A percentile compares a stretch with the other conserved stretches of the same genome.
Evolutionary conservation across 2,113 vertebrate species (phyloP).

Genomic region (Channa argus): DNA sequence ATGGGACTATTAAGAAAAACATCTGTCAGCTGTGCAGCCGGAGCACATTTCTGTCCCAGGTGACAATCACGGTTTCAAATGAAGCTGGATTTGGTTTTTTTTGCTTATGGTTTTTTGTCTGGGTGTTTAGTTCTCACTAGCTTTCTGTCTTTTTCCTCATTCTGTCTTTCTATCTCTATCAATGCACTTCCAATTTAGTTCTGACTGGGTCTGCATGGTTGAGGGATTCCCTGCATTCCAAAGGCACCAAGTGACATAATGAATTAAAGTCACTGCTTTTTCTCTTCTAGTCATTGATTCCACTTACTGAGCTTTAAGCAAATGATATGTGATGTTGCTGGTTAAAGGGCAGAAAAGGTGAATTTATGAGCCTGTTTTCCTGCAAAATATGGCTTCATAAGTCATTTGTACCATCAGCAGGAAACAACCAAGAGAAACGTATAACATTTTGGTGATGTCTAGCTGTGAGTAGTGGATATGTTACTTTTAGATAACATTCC

Average conservation of each 20-base stretch:
- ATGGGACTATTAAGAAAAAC: constrained; percentile 64
- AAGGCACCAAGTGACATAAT: constrained; percentile 14
- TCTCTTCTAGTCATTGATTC: constrained; percentile 6
- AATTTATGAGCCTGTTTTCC: not conserved
- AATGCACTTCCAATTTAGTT: constrained; percentile 7
- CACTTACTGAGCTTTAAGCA: constrained; percentile 37
- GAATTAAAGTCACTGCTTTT: not conserved
- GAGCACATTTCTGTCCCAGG: constrained; percentile 22
- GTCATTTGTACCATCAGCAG: no score
- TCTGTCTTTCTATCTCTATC: not conserved
- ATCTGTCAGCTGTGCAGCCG: constrained; percentile 56
- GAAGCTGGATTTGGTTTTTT: constrained; percentile 9
- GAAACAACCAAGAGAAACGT: no score
- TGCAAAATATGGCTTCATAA: no score
- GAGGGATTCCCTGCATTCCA: constrained; percentile 18
- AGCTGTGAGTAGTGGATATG: no score
- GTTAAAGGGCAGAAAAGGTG: not conserved
- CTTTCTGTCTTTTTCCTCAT: constrained; percentile 8
- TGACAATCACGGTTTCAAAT: constrained; percentile 37
- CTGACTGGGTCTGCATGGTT: not conserved
- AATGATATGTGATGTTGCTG: constrained; percentile 24
- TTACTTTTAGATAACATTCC: no score
- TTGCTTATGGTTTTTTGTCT: not conserved
- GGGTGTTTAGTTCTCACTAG: not conserved
- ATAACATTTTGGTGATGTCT: no score